Conservation (phyloP, 2,113 vertebrate genomes). For the Myrmecobius fasciatus region DNA sequence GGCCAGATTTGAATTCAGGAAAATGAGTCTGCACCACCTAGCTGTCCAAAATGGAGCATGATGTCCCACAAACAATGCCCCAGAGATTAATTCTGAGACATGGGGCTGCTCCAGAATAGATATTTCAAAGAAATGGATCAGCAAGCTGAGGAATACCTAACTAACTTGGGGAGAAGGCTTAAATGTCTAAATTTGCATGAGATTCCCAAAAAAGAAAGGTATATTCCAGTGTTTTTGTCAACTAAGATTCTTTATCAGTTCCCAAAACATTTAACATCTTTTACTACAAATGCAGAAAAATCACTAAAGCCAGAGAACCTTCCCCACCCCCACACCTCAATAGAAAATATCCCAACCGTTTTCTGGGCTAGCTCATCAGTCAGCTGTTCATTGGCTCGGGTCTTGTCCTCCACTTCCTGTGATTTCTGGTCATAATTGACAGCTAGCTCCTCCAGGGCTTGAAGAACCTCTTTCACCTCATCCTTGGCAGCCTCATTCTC, state of each 20-base stretch:
- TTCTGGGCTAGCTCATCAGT: constrained; percentile 92
- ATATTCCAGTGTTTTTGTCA: not conserved
- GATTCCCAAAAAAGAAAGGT: not conserved
- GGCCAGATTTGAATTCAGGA: not conserved
- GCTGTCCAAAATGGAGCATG: not conserved
- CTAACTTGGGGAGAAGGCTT: not conserved
- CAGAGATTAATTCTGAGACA: not conserved
- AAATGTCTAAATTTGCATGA: not conserved
- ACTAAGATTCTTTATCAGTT: not conserved
- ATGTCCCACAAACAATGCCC: not conserved
- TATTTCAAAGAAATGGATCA: not conserved
- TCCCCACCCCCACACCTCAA: not conserved
- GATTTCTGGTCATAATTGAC: constrained; percentile 97
- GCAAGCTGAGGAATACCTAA: not conserved
- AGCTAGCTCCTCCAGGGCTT: constrained; percentile 95
- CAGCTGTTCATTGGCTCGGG: constrained; percentile 89
- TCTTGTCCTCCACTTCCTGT: constrained; percentile 91
- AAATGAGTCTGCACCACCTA: not conserved
- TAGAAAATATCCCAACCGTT: constrained; percentile 78
- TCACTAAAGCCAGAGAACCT: not conserved
- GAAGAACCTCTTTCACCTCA: constrained; percentile 96
- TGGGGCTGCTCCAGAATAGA: not conserved
- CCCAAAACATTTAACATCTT: not conserved
- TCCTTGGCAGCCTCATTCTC: constrained; percentile 96
- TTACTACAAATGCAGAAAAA: not conserved